Evolutionary conservation across 2,888 invertebrate genomes (phyloP).

Genomic region (Parasteatoda lunata): DNA sequence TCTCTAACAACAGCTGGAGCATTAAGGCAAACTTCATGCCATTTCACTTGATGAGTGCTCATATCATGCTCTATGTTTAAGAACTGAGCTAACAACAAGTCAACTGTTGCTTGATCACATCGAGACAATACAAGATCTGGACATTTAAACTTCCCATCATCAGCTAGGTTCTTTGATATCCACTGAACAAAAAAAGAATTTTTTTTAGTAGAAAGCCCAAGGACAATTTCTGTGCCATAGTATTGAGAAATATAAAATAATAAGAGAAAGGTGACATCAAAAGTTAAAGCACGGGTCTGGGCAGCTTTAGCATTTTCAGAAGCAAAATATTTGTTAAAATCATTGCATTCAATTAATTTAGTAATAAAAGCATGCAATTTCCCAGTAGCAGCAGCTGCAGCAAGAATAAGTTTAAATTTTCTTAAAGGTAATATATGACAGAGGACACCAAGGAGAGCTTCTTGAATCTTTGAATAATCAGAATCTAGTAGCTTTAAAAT

Average conservation of each 20-base stretch:
- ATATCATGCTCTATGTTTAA: constrained; percentile 87
- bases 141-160: constrained; percentile 89
- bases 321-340: constrained; percentile 85
- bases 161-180: constrained; percentile 92
- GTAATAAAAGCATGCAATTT: constrained; percentile 90
- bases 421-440: constrained; percentile 92
- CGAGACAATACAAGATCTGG: constrained; percentile 86
- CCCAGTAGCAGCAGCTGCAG: constrained; percentile 94
- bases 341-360: constrained; percentile 91
- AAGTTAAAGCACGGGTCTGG: constrained; percentile 86
- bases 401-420: constrained; percentile 91
- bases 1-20: constrained; percentile 91
- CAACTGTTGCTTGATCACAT: constrained; percentile 86
- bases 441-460: constrained; percentile 87
- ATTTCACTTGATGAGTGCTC: constrained; percentile 83
- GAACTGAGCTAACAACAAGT: constrained; percentile 86
- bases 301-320: constrained; percentile 79
- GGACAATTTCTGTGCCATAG: constrained; percentile 88
- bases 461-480: constrained; percentile 90
- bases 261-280: constrained; percentile 95
- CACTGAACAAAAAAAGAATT: constrained; percentile 95
- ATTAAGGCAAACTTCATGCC: constrained; percentile 91
- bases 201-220: constrained; percentile 75
- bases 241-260: constrained; percentile 93
- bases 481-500: constrained; percentile 92